phyloP scores from a whole-genome alignment of 2,797 vertebrate genomes.

The Anomalospiza imberbis region DNA sequence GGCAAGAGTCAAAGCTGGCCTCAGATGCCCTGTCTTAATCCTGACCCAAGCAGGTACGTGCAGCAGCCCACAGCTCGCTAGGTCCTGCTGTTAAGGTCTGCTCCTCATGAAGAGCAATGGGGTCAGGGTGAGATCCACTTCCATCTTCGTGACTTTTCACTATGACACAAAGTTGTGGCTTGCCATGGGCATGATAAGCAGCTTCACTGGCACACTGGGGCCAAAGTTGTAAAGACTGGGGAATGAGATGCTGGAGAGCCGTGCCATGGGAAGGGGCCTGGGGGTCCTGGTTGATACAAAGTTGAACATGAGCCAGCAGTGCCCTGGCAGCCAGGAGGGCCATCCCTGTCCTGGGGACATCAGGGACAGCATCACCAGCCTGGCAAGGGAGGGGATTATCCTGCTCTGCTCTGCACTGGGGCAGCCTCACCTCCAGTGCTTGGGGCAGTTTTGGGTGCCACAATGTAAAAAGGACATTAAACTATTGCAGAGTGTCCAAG shows the following conservation, averaged over 20 bases:
- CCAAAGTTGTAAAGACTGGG: neutral
- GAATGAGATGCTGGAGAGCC: rapidly evolving
- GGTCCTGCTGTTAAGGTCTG: neutral
- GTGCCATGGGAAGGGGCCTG: neutral
- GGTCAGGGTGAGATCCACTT: neutral
- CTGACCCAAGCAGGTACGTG: rapidly evolving
- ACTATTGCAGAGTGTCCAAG: rapidly evolving
- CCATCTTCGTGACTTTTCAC: neutral
- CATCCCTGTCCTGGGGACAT: rapidly evolving
- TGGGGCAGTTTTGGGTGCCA: rapidly evolving
- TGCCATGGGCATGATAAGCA: neutral
- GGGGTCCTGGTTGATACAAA: rapidly evolving
- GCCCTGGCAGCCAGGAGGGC: neutral
- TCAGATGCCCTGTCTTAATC: neutral
- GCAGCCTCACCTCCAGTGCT: neutral
- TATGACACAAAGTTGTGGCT: neutral
- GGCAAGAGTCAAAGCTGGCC: neutral
- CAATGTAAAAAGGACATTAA: rapidly evolving
- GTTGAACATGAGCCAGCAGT: rapidly evolving
- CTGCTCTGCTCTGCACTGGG: neutral
- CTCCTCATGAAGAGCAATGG: neutral
- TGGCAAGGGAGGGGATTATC: neutral
- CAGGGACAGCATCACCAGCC: rapidly evolving
- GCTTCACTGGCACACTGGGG: neutral
- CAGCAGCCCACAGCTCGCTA: neutral